Conservation (phyloP, 1,140 invertebrate species). For the Tetraneura akinire region DNA sequence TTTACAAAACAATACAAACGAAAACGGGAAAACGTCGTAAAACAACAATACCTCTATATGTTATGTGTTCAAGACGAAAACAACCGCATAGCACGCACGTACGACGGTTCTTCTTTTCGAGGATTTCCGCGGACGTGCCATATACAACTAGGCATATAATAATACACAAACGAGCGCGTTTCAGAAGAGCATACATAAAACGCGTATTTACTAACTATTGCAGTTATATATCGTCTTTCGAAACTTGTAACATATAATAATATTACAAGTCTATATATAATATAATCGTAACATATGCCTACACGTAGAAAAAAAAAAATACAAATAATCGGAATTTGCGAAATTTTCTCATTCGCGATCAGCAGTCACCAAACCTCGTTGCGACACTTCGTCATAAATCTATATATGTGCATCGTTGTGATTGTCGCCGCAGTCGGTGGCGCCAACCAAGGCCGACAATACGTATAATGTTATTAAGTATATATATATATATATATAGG, state of each 20-base stretch:
- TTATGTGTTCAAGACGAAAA: no score
- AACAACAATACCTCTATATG: neutral
- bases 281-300: no score
- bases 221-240: neutral
- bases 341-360: neutral
- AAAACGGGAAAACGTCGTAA: constrained; percentile 10
- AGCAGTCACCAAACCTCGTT: neutral
- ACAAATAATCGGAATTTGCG: neutral
- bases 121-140: neutral
- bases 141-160: neutral
- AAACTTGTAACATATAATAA: neutral
- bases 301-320: neutral
- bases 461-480: neutral
- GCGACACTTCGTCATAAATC: neutral
- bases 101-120: neutral
- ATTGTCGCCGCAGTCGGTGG: neutral
- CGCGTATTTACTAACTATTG: no score
- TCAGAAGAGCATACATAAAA: neutral
- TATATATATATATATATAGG: neutral
- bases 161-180: no score
- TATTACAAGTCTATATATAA: no score
- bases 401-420: neutral
- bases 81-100: no score
- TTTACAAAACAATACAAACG: neutral
- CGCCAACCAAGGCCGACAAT: constrained; percentile 15